These are phyloP conservation scores for Dreissena rostriformis DNA, from an alignment of 1,140 invertebrate genomes.

Conservation along the genomic window DNA sequence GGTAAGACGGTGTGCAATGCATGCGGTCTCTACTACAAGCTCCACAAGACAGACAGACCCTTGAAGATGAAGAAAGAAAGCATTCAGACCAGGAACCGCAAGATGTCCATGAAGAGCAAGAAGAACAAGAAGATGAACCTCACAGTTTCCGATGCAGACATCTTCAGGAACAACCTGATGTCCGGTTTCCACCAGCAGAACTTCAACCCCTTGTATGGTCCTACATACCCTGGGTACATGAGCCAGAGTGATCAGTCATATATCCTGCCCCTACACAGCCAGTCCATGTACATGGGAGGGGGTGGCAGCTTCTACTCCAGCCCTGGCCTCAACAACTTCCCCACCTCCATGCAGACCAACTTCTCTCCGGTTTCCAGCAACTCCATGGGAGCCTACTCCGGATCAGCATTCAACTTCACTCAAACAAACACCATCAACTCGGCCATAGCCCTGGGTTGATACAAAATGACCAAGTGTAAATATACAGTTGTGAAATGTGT, in stretches of 20 bases:
- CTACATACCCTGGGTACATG: conserved; percentile 74
- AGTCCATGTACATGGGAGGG: conserved; percentile 15
- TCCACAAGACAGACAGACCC: conserved; percentile 94
- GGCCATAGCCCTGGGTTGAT: conserved; percentile 46
- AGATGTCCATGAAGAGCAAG: conserved; percentile 83
- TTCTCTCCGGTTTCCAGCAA: conserved; percentile 43
- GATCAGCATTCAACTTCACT: conserved; percentile 26
- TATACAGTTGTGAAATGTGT: too few species aligned
- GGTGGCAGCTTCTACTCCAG: too few species aligned
- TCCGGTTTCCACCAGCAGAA: conserved; percentile 67
- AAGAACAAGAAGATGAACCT: conserved; percentile 75
- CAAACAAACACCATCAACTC: conserved; percentile 46
- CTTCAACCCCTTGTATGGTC: conserved; percentile 70
- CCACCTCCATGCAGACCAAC: conserved; percentile 34
- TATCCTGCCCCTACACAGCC: neutral
- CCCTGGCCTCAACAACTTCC: conserved; percentile 28
- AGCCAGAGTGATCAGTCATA: conserved; percentile 20
- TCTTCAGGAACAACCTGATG: conserved; percentile 69
- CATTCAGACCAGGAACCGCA: conserved; percentile 98
- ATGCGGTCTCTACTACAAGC: conserved; percentile 98
- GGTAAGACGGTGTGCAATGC: conserved; percentile 99
- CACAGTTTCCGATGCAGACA: conserved; percentile 71
- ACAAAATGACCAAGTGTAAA: neutral
- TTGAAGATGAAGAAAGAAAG: conserved; percentile 99
- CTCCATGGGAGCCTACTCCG: neutral